Base-by-base conservation (phyloP, 2,888 invertebrate species). In the Leucozona laternaria region DNA sequence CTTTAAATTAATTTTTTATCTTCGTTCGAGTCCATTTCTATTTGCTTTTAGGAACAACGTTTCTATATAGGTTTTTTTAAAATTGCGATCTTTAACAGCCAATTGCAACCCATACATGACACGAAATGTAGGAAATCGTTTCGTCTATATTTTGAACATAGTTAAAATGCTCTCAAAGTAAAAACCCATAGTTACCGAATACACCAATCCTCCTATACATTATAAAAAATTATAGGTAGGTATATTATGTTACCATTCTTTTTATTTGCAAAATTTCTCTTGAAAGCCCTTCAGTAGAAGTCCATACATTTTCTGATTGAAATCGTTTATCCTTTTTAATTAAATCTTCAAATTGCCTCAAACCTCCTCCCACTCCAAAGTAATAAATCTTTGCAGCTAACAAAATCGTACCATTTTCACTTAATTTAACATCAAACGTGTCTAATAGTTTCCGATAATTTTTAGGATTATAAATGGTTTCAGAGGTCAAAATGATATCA, bases 341-440 rank as follows among this genome's bases (percentile, higher is more conserved):
- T 68, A 94, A 91, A 57, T 94, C 91, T 91, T 96, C 95, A 93
- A 98, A 99, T 89, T 96, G 94, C 87, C 95, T 93, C 50, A 96
- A 93, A 13, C 97, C 96, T 68, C 99, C 99, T 13, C 98, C 98
- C 25, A 98, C 97, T 87, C 99, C 99, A 94, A 99, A 99, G 92
- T 99, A 99, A 92, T 96, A 95, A 15, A 95, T 95, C 94, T 99
- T 99, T 4, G 97, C 98, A 71, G 98, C 98, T 76, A 99, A 92
- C 91, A 95, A 96, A 87, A 94, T 93, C 57, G 91, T 90, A 50
- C 97, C 98, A 88, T 94, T 94, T 0, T 81, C 15, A 89, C 94
- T 95, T 0, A 92, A 68, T 89, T 94, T 94, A 55, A 93, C 92
- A 89, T 94, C 93, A 89, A 98, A 95, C 25, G 97, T 92, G 55